Evolutionary conservation across 1,140 invertebrate species (phyloP).

Genomic region (Drosophila nasuta): DNA sequence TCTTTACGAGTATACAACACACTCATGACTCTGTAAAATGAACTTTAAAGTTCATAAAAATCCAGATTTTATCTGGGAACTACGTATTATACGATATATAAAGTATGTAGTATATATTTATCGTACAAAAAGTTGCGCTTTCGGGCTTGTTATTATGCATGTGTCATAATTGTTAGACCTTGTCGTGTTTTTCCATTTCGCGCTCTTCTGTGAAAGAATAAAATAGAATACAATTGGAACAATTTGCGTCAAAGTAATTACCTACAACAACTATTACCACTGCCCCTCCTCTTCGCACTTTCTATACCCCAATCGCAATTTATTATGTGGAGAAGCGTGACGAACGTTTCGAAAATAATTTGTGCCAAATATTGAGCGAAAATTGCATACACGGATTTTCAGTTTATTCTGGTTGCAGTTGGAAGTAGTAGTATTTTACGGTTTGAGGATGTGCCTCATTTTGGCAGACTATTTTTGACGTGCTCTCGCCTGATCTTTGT

Average conservation of each 20-base stretch:
- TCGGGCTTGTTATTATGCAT: constrained; percentile 30
- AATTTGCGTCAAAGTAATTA: constrained; percentile 65
- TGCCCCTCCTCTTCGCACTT: constrained; percentile 2
- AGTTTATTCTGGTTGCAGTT: constrained; percentile 24
- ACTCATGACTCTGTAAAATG: constrained; percentile 1
- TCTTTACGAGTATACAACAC: constrained; percentile 3
- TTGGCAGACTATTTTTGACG: constrained; percentile 66
- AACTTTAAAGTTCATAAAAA: constrained; percentile 14
- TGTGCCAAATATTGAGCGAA: constrained; percentile 60
- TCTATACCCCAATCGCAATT: constrained; percentile 21
- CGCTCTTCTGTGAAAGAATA: constrained; percentile 42
- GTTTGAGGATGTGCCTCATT: constrained; percentile 41
- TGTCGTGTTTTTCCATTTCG: constrained; percentile 60
- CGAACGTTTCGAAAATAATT: constrained; percentile 47
- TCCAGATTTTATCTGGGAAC: background rate
- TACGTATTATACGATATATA: background rate
- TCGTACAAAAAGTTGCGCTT: constrained; percentile 1
- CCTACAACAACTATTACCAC: constrained; percentile 21
- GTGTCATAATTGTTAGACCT: constrained; percentile 42
- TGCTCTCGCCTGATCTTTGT: constrained; percentile 48
- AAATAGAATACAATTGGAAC: constrained; percentile 49
- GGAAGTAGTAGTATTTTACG: background rate
- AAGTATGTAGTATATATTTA: background rate
- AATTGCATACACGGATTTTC: constrained; percentile 16
- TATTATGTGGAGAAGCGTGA: constrained; percentile 53